Base-by-base conservation (phyloP, 2,888 invertebrate species). In the Hemithea aestivaria region DNA sequence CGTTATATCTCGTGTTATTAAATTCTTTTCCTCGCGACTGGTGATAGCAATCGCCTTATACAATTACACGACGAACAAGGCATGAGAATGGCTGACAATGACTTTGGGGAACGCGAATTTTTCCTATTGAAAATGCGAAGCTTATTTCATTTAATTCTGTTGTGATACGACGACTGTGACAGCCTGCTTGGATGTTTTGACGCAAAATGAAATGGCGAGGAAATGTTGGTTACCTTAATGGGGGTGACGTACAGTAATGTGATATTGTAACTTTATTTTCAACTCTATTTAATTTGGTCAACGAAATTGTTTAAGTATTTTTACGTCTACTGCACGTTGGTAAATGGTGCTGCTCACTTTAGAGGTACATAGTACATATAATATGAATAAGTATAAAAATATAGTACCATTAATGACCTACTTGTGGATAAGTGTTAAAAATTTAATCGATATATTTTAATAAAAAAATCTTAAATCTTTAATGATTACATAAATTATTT, bases 1-100 rank as follows among this genome's bases (percentile, higher is more conserved):
- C 50, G 62, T 70, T 72, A 71, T 70, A 66, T 67, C 66, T 61
- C 61, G 62, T 76, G 71, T 81, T 84, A 84, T 85, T 84, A 83
- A 84, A 84, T 85, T 84, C 76, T 79, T 82, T 80, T 69, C 66
- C 67, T 62, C 60, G 58, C 57, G 65, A 64, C 69, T 68, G 66
- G 69, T 69, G 72, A 79, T 80, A 74, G 75, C 79, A 78, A 81
- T 80, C 77, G 75, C 74, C 73, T 77, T 68, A 78, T 81, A 80
- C 77, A 82, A 84, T 83, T 82, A 80, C 78, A 73, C 66, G 73
- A 68, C 70, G 70, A 77, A 77, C 69, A 73, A 72, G 70, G 74
- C 75, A 72, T 74, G 69, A 68, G 68, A 78, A 78, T 73, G 67
- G 72, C 67, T 76, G 73, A 74, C 80, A 80, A 81, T 79, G 73